These are phyloP conservation scores for Crioceris asparagi DNA, from an alignment of 2,888 invertebrate genomes.

Conservation along the genomic window DNA sequence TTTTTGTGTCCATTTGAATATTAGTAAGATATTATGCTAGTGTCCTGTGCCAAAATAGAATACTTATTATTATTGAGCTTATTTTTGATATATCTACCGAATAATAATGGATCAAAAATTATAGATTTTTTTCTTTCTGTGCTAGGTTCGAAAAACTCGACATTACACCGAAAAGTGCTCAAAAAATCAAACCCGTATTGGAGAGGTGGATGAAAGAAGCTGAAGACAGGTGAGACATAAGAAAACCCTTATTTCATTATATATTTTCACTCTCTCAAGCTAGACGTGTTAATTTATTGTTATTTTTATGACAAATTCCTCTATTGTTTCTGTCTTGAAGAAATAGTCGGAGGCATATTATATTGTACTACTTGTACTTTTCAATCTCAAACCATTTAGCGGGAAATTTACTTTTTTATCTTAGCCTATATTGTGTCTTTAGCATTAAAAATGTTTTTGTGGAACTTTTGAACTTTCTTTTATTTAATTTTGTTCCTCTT, in stretches of 20 bases:
- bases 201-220: slow-evolving; percentile 99
- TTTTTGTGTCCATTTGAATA: no score
- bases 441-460: background rate
- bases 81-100: background rate
- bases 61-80: background rate
- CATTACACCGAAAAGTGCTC: slow-evolving; percentile 98
- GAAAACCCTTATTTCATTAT: no score
- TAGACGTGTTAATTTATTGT: no score
- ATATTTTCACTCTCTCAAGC: no score
- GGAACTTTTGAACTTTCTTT: slow-evolving; percentile 16
- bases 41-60: slow-evolving; percentile 37
- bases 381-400: no score
- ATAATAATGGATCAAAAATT: background rate
- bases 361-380: no score
- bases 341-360: no score
- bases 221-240: slow-evolving; percentile 87
- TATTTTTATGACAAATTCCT: no score
- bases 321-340: no score
- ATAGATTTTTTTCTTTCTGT: slow-evolving; percentile 8
- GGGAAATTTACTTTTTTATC: no score
- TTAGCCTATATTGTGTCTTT: no score
- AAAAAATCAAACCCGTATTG: slow-evolving; percentile 97
- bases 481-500: no score
- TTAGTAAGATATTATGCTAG: slow-evolving; percentile 33
- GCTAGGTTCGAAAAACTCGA: slow-evolving; percentile 98